phyloP scores from a whole-genome alignment of 1,140 invertebrate genomes.

The Cylas formicarius region DNA sequence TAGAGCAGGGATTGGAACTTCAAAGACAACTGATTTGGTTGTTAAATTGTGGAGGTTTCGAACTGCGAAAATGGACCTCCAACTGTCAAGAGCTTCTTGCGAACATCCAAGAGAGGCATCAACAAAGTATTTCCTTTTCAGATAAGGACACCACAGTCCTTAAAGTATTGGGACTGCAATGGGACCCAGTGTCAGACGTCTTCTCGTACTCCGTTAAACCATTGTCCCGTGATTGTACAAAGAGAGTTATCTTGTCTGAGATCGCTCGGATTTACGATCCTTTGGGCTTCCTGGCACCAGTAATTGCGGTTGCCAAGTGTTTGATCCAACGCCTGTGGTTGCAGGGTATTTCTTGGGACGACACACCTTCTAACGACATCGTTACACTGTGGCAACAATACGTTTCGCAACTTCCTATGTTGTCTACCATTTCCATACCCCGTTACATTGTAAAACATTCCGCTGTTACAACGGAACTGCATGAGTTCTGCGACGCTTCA shows the following conservation, averaged over 20 bases:
- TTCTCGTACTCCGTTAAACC: slow-evolving; percentile 17
- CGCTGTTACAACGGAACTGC: slow-evolving; percentile 1
- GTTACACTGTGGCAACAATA: background rate
- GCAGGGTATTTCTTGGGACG: slow-evolving; percentile 38
- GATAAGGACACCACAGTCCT: slow-evolving; percentile 26
- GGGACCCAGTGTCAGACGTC: slow-evolving; percentile 14
- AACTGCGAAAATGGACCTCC: slow-evolving; percentile 30
- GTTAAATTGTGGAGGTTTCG: slow-evolving; percentile 27
- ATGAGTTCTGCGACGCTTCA: slow-evolving; percentile 37
- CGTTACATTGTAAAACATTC: background rate
- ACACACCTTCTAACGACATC: slow-evolving; percentile 16
- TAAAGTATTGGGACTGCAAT: slow-evolving; percentile 22
- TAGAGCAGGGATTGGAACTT: slow-evolving; percentile 28
- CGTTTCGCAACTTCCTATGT: background rate
- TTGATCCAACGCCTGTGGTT: slow-evolving; percentile 43
- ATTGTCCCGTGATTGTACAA: background rate
- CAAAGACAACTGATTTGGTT: slow-evolving; percentile 10
- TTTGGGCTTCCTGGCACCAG: slow-evolving; percentile 39
- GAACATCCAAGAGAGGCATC: slow-evolving; percentile 4
- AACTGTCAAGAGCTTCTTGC: slow-evolving; percentile 23
- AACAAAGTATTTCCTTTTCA: slow-evolving; percentile 4
- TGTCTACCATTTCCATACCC: slow-evolving; percentile 1
- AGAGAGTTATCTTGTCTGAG: slow-evolving; percentile 9
- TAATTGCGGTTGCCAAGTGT: slow-evolving; percentile 39
- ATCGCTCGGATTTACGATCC: slow-evolving; percentile 36